Percentiles rank a stretch among this genome's conserved stretches.
Evolutionary conservation across 2,113 vertebrate genomes (phyloP).

Genomic region (Ceratotherium simum): DNA sequence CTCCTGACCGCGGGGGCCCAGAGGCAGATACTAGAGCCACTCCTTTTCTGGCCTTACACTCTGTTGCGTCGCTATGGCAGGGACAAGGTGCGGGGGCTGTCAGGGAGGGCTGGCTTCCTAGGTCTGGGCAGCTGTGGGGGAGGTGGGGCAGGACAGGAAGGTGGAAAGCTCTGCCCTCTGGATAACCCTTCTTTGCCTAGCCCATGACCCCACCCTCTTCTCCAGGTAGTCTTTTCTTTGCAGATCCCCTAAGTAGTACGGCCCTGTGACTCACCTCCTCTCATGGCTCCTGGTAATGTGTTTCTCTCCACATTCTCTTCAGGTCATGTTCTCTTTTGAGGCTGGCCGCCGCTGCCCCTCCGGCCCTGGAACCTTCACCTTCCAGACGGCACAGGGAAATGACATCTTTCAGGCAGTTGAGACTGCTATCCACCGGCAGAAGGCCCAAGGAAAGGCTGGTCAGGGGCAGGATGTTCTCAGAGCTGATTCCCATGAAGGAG

Average conservation of each 20-base stretch:
- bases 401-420: conserved; percentile 97
- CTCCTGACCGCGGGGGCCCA: conserved; percentile 87
- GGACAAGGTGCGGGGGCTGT: conserved; percentile 90
- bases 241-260: neutral
- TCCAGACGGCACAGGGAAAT: conserved; percentile 97
- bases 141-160: neutral
- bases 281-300: neutral
- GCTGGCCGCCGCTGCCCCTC: conserved; percentile 96
- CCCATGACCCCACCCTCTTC: fast-evolving
- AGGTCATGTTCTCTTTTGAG: conserved; percentile 99
- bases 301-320: neutral
- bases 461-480: conserved; percentile 61
- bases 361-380: conserved; percentile 97
- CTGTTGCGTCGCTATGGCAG: conserved; percentile 96
- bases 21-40: conserved; percentile 86
- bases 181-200: neutral
- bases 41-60: conserved; percentile 96
- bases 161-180: neutral
- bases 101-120: neutral
- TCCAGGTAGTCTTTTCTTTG: fast-evolving
- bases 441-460: conserved; percentile 85
- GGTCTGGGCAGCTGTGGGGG: neutral
- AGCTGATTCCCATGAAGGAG: conserved; percentile 64
- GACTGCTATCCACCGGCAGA: conserved; percentile 94
- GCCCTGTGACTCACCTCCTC: neutral